phyloP scores from a whole-genome alignment of 2,113 vertebrate species.

The Parus major region DNA sequence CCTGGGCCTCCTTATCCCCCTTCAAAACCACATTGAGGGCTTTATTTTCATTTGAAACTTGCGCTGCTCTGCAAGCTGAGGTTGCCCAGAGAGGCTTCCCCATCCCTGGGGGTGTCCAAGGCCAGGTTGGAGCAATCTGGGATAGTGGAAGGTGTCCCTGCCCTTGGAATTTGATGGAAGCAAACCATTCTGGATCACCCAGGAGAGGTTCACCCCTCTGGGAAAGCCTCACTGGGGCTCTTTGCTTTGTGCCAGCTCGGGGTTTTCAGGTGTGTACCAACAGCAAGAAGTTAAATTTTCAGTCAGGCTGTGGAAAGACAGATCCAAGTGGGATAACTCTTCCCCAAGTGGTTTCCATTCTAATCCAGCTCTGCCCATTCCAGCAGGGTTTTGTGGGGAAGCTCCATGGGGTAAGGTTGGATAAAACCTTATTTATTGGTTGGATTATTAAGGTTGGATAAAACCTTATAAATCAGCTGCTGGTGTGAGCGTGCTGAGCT shows the following conservation, averaged over 20 bases:
- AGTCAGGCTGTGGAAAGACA: background rate
- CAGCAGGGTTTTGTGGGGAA: background rate
- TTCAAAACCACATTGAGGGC: background rate
- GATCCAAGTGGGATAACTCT: background rate
- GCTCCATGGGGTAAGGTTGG: accelerated
- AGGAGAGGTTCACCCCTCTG: accelerated
- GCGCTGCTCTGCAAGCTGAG: background rate
- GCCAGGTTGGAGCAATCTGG: background rate
- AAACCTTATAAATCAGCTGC: background rate
- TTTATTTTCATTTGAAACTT: background rate
- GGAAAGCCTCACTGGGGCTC: background rate
- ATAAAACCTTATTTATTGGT: background rate
- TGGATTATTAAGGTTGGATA: background rate
- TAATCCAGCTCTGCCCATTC: background rate
- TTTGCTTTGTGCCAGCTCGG: accelerated
- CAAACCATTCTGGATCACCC: background rate
- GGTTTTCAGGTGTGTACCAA: background rate
- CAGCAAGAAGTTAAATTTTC: background rate
- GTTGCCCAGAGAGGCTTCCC: background rate
- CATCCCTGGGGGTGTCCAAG: background rate
- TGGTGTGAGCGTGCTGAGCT: accelerated
- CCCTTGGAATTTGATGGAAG: background rate
- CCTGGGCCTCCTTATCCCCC: background rate
- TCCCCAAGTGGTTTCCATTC: background rate
- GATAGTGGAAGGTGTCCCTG: background rate